phyloP scores from a whole-genome alignment of 2,888 invertebrate species.

The Tinea semifulvella region DNA sequence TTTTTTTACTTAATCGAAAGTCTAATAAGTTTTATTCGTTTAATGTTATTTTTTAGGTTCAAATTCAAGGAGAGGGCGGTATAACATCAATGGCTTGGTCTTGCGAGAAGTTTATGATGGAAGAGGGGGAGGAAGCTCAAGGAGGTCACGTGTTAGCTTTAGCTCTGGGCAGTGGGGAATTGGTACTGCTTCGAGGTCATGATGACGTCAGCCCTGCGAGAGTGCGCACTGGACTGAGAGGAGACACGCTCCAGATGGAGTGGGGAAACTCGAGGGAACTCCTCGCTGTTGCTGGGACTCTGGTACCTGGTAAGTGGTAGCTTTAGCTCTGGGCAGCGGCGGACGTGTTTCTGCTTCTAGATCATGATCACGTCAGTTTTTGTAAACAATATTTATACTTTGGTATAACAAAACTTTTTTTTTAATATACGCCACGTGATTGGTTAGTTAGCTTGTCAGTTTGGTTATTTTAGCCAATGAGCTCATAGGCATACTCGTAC shows the following conservation, averaged over 20 bases:
- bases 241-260: slow-evolving; percentile 86
- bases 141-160: slow-evolving; percentile 84
- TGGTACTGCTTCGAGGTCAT: slow-evolving; percentile 88
- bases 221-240: slow-evolving; percentile 82
- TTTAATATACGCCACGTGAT: too few species aligned
- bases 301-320: slow-evolving; percentile 44
- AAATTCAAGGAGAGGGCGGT: slow-evolving; percentile 84
- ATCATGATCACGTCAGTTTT: too few species aligned
- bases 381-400: too few species aligned
- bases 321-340: too few species aligned
- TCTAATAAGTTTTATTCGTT: too few species aligned
- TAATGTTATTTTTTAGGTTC: slow-evolving; percentile 64
- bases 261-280: slow-evolving; percentile 96
- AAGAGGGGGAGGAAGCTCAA: slow-evolving; percentile 80
- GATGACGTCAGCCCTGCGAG: slow-evolving; percentile 93
- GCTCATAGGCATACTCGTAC: too few species aligned
- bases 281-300: slow-evolving; percentile 88
- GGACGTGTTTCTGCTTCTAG: too few species aligned
- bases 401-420: too few species aligned
- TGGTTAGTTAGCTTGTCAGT: too few species aligned
- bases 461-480: too few species aligned
- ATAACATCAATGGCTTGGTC: slow-evolving; percentile 96
- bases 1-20: too few species aligned
- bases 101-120: slow-evolving; percentile 98
- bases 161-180: slow-evolving; percentile 87